These are phyloP conservation scores for Bombus sibiricus DNA, from an alignment of 1,140 invertebrate species.

Conservation along the genomic window DNA sequence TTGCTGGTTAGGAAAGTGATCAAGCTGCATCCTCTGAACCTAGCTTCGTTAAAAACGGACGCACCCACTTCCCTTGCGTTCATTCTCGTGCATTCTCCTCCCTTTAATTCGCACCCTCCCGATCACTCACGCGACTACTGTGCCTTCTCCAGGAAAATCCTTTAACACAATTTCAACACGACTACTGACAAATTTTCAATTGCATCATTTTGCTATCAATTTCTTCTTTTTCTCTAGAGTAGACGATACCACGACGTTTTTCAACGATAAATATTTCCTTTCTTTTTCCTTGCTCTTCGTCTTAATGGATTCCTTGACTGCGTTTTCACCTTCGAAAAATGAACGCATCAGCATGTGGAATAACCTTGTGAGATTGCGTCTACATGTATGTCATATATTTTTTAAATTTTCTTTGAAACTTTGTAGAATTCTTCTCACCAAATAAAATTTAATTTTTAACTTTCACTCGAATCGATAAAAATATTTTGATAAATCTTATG, in stretches of 20 bases:
- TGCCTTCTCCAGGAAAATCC: neutral
- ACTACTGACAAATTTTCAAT: neutral
- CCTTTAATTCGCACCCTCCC: constrained; percentile 23
- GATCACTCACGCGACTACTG: neutral
- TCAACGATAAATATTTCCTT: constrained; percentile 15
- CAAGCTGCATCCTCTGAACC: constrained; percentile 75
- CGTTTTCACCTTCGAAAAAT: neutral
- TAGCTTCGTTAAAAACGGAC: constrained; percentile 69
- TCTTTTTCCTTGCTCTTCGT: neutral
- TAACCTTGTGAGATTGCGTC: neutral
- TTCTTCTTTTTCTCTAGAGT: no score
- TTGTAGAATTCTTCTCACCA: neutral
- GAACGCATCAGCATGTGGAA: neutral
- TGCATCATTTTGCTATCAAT: neutral
- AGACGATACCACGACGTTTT: neutral
- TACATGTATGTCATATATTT: neutral
- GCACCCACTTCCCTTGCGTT: constrained; percentile 70
- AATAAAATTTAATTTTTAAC: neutral
- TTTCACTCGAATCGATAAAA: neutral
- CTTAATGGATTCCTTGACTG: neutral
- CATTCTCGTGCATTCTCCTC: constrained; percentile 67
- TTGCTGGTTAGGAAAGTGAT: constrained; percentile 80
- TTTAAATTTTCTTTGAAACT: neutral
- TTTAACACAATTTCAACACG: constrained; percentile 1
- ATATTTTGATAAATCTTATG: neutral